Base-by-base conservation (phyloP, 2,113 vertebrate species). In the Phodopus roborovskii region DNA sequence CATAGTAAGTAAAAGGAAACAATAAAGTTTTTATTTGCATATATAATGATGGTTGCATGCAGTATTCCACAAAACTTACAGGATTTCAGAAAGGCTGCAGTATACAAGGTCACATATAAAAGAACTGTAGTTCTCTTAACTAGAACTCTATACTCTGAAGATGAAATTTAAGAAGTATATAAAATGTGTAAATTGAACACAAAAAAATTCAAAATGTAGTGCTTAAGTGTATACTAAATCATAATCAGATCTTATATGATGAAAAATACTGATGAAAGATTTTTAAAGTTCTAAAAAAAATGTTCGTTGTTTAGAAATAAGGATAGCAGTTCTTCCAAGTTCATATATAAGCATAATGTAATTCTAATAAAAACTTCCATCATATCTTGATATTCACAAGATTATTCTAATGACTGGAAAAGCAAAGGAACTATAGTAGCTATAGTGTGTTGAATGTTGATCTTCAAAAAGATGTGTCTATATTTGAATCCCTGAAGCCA, bases 371-470 rank as follows among this genome's bases (percentile, higher is more conserved):
- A 96, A 87, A 6, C 53, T 91, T 22, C 50, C 85, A 56, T 4
- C 68, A 36, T 56, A 83, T 58, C 68, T 88, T 89, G 60, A 64
- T 75, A 56, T 30, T 70, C 50, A 90, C 22, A 95, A 82, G 50
- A 91, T 87, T 91, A 91, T 95, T 77, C 50, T 95, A 68, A 68
- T 45, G 48, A 74, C 36, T 88, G 68, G n/a, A 75, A 87, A 93
- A 48, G 33, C 39, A 95, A 74, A 82, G 42, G 48, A 86, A 62
- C 39, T 92, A 60, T 60, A 82, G 50, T 62, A 75, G 48, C 58
- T 81, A 22, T 74, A 91, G 53, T 91, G 36, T 50, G 39, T 70
- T 96, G 68, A 68, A 82, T 88, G 50, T 77, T 96, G 39, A 68
- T 85, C 20, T 30, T 60, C 22, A 16, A 81, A 50, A 87, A 87